phyloP scores from a whole-genome alignment of 1,140 invertebrate species.

The Daktulosphaira vitifoliae region DNA sequence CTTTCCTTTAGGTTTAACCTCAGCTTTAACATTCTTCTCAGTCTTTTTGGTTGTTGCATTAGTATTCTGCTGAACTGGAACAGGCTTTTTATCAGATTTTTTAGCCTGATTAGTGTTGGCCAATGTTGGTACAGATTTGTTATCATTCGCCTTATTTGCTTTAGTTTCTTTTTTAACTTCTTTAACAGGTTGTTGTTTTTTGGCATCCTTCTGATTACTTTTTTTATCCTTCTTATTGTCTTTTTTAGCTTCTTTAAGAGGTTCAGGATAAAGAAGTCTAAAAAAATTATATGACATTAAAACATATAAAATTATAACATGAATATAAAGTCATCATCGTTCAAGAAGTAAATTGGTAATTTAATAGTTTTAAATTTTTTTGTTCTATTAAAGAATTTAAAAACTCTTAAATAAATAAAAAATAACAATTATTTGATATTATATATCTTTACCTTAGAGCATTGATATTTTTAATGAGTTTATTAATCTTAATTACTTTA shows the following conservation, averaged over 20 bases:
- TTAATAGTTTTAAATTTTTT: too few species aligned
- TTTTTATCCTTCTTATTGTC: constrained; percentile 12
- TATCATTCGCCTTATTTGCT: neutral
- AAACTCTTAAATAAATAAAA: too few species aligned
- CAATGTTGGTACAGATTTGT: constrained; percentile 4
- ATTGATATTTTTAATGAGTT: too few species aligned
- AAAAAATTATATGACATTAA: neutral
- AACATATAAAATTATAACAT: constrained; percentile 2
- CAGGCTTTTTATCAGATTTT: neutral
- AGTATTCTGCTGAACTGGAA: constrained; percentile 1
- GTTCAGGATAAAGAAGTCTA: constrained; percentile 20
- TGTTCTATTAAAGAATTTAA: too few species aligned
- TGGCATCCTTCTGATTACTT: neutral
- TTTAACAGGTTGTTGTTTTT: neutral
- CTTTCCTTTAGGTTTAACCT: neutral
- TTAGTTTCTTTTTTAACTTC: constrained; percentile 14
- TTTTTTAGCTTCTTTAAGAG: constrained; percentile 11
- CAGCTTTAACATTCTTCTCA: constrained; percentile 15
- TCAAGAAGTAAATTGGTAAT: too few species aligned
- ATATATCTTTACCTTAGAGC: too few species aligned
- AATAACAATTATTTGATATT: too few species aligned
- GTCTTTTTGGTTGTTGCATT: constrained; percentile 11
- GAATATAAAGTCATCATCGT: too few species aligned
- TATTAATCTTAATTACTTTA: too few species aligned
- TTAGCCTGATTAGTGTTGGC: neutral